Base-by-base conservation (phyloP, 2,888 invertebrate species). In the Mesopsocus fuscifrons region DNA sequence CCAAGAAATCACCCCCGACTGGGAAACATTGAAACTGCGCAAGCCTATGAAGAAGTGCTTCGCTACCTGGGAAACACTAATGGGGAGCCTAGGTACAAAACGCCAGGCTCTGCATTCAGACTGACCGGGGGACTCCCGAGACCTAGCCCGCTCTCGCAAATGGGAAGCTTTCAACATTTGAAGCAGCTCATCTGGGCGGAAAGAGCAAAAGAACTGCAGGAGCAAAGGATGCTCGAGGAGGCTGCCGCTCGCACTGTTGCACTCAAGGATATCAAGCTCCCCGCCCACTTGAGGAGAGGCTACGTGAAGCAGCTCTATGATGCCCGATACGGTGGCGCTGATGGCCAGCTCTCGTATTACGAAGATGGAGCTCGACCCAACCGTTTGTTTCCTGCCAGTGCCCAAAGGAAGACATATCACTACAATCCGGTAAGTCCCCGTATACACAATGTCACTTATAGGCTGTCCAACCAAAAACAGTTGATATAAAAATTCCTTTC, bases 161-260 rank as follows among this genome's bases (percentile, higher is more conserved):
- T 50, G 16, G 52, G 54, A 3, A 52, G 54, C 40, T 84, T 85
- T 56, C 78, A 84, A 52, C 75, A 79, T 49, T 65, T 85, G 42
- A 84, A 82, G 66, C 81, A 84, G 53, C 57, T 85, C 49, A 77
- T 84, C 52, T 69, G 77, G 42, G 77, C 75, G 22, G 84, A 85
- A 55, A 69, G 82, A 38, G 74, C 79, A 1, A 71, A 77, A 34
- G 83, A 84, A 54, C 61, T 82, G 47, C 74, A 79, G 53, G 71
- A 80, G 57, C 80, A 81, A 57, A 69, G 78, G 49, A 69, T 75
- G 48, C 72, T 72, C 1, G 82, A 83, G 50, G 80, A 81, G 56
- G 68, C 75, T 46, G 76, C 74, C 45, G 78, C 77, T 6, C 59
- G 71, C 35, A 65, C 67, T 3, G 65, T 69, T 0, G 67, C 65